Conservation (phyloP, 2,113 vertebrate genomes). For the Silurus glanis region DNA sequence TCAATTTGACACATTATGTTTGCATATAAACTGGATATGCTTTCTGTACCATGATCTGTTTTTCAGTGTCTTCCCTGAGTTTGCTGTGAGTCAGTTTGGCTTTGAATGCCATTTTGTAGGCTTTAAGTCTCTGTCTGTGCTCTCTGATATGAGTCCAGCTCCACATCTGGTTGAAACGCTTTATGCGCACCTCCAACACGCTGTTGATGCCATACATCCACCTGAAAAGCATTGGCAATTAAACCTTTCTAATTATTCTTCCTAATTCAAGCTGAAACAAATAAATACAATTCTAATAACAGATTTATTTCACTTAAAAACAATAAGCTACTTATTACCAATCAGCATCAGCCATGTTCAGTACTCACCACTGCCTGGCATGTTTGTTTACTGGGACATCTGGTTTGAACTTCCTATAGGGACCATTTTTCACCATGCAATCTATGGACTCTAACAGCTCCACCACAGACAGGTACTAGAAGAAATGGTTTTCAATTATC, state of each 20-base stretch:
- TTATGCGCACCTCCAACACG: constrained; percentile 86
- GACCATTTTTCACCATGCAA: constrained; percentile 88
- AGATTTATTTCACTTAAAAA: neutral
- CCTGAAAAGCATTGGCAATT: constrained; percentile 70
- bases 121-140: constrained; percentile 81
- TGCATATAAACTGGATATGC: neutral
- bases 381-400: constrained; percentile 72
- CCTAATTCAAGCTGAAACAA: neutral
- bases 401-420: constrained; percentile 90
- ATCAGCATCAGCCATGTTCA: neutral
- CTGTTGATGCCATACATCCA: constrained; percentile 86
- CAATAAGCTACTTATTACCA: neutral
- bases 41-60: constrained; percentile 82
- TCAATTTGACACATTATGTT: neutral
- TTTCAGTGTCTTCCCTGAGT: constrained; percentile 76
- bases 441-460: constrained; percentile 91
- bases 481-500: constrained; percentile 27
- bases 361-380: constrained; percentile 79
- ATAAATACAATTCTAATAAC: neutral
- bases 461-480: constrained; percentile 90
- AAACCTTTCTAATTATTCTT: neutral
- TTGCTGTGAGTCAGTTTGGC: constrained; percentile 82
- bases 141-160: constrained; percentile 82
- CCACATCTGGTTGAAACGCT: constrained; percentile 80
- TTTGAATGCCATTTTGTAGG: constrained; percentile 83